Percentiles rank a stretch among this genome's conserved stretches.
These are phyloP conservation scores for Pelochelys cantorii DNA, from an alignment of 2,797 vertebrate species.

Conservation along the genomic window DNA sequence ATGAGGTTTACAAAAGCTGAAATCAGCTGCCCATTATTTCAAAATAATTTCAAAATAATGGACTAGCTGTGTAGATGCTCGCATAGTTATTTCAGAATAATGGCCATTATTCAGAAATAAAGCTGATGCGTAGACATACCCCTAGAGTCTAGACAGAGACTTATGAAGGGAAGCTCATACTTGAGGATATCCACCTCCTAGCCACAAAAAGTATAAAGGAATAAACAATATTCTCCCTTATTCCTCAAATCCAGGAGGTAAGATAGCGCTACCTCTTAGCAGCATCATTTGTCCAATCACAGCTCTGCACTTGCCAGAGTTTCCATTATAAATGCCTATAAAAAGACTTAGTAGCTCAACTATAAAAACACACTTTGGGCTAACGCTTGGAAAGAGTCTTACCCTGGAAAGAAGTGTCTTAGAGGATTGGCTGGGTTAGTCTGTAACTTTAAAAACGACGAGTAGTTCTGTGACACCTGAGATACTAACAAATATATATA, in stretches of 20 bases:
- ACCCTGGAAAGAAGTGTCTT: constrained; percentile 41
- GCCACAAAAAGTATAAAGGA: constrained; percentile 20
- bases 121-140: no score
- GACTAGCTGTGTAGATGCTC: no score
- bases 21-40: no score
- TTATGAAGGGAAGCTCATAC: constrained; percentile 42
- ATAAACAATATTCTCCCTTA: constrained; percentile 1
- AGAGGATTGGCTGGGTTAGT: no score
- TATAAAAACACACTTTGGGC: constrained; percentile 69
- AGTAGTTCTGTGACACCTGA: no score
- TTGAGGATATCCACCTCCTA: constrained; percentile 37
- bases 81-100: no score
- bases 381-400: constrained; percentile 61
- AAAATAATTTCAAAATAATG: no score
- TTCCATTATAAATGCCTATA: constrained; percentile 55
- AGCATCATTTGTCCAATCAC: constrained; percentile 26
- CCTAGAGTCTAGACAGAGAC: constrained; percentile 32
- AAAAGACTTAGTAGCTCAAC: constrained; percentile 64
- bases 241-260: background rate
- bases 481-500: no score
- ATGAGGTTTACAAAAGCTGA: no score
- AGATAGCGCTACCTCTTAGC: constrained; percentile 4
- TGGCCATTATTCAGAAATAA: no score
- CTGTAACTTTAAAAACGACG: no score
- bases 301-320: constrained; percentile 44